Percentiles rank a stretch among this genome's conserved stretches.
Conservation (phyloP, 1,140 invertebrate species). For the Lasaia peninsularis region DNA sequence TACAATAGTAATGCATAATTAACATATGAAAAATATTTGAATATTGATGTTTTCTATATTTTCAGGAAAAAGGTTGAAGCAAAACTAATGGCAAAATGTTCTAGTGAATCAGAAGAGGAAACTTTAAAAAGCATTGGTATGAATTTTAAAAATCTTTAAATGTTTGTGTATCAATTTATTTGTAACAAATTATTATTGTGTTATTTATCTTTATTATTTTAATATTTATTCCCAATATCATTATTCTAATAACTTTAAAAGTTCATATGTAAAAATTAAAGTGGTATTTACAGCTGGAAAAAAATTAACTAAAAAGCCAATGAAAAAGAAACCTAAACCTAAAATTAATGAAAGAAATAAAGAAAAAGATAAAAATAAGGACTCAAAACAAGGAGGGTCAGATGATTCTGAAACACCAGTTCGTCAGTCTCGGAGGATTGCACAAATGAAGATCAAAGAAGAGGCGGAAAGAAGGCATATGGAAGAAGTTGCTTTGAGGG, state of each 20-base stretch:
- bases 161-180: no score
- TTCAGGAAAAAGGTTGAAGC: conserved; percentile 74
- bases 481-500: conserved; percentile 82
- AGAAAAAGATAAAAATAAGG: conserved; percentile 19
- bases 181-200: no score
- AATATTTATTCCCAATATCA: no score
- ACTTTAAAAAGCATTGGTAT: conserved; percentile 65
- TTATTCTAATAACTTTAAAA: no score
- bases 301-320: conserved; percentile 48
- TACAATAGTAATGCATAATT: neutral
- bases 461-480: conserved; percentile 85
- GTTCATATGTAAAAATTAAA: no score
- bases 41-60: conserved; percentile 25
- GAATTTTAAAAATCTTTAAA: neutral
- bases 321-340: conserved; percentile 54
- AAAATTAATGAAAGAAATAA: conserved; percentile 22
- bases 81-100: conserved; percentile 76
- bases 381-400: conserved; percentile 40
- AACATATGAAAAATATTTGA: neutral
- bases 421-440: conserved; percentile 87
- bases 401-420: conserved; percentile 73
- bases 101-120: conserved; percentile 78
- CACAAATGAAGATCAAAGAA: conserved; percentile 90
- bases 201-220: no score
- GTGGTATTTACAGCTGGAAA: conserved; percentile 46